A percentile compares a stretch with the other conserved stretches of the same genome.
Evolutionary conservation across 2,113 vertebrate species (phyloP).

Genomic region (Actinemys pallida): DNA sequence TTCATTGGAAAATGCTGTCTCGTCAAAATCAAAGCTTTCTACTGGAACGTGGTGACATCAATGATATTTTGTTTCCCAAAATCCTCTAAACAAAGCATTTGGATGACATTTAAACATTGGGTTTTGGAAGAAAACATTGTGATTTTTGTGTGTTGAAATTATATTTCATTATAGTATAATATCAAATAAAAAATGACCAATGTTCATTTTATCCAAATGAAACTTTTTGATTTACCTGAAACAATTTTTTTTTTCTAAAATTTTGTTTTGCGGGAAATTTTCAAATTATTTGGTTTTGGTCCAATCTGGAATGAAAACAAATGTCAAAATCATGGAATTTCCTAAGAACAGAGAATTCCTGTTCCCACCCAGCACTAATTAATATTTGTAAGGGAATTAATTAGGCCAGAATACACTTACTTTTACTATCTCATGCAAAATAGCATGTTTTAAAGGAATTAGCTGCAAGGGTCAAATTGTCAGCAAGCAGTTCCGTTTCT

Average conservation of each 20-base stretch:
- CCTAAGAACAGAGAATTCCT: background rate
- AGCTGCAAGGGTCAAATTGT: background rate
- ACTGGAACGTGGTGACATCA: too few species aligned
- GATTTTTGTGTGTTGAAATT: background rate
- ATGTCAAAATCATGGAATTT: background rate
- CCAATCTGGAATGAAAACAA: background rate
- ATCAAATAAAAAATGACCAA: too few species aligned
- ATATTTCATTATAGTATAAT: background rate
- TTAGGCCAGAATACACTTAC: background rate
- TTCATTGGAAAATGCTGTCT: background rate
- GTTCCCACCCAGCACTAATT: accelerated
- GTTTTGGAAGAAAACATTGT: background rate
- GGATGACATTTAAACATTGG: background rate
- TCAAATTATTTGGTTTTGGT: background rate
- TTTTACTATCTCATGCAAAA: background rate
- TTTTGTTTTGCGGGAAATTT: background rate
- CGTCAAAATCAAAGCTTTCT: background rate
- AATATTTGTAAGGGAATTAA: background rate
- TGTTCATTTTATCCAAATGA: background rate
- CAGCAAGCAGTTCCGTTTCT: background rate
- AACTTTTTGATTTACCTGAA: background rate
- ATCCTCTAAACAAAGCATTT: background rate
- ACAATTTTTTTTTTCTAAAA: slow-evolving; percentile 25
- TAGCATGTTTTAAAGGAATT: background rate
- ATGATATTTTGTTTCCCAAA: background rate